Evolutionary conservation across 2,113 vertebrate genomes (phyloP), one percentile per base, ranked within the genome.

Genomic region (Apteryx mantelli): DNA sequence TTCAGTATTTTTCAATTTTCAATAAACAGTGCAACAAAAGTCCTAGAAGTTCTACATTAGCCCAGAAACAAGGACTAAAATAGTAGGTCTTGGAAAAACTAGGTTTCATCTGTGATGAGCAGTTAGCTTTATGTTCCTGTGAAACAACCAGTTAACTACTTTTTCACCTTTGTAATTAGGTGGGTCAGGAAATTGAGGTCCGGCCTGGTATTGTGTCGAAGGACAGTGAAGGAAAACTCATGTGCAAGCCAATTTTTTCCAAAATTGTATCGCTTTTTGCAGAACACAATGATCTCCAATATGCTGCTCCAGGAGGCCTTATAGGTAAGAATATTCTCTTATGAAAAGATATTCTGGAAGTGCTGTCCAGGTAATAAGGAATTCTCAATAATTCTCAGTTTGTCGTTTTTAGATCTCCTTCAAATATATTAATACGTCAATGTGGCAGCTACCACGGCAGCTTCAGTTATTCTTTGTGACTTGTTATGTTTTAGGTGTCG

Each of bases 221-320:
- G 97, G 99, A 99, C 98, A 99, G 99, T 44, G 99, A 99, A 96
- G 99, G 99, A 86, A 99, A 99, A 94, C 99, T 99, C 70, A 99
- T 99, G 99, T 99, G 99, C 98, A 99, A 99, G 95, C 99, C 99
- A 84, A 99, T 99, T 93, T 99, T 99, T 97, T 99, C 99, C 95
- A 99, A 99, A 98, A 99, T 99, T 55, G 99, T 99, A 28, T 99
- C 99, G 25, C 98, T 99, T 92, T 99, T 99, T 79, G 99, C 99
- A 0, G 99, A 99, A 84, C 99, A 99, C 98, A 99, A 99, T 34
- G 99, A 99, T 97, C 98, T 99, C 91, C 99, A 99, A 68, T 99
- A 99, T 83, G 99, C 99, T 82, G 99, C 99, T 38, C 99, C 99
- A 3, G 99, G 99, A 83, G 99, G 99, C 95, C 99, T 99, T 63